phyloP scores from a whole-genome alignment of 2,113 vertebrate genomes.

The Probosciger aterrimus region DNA sequence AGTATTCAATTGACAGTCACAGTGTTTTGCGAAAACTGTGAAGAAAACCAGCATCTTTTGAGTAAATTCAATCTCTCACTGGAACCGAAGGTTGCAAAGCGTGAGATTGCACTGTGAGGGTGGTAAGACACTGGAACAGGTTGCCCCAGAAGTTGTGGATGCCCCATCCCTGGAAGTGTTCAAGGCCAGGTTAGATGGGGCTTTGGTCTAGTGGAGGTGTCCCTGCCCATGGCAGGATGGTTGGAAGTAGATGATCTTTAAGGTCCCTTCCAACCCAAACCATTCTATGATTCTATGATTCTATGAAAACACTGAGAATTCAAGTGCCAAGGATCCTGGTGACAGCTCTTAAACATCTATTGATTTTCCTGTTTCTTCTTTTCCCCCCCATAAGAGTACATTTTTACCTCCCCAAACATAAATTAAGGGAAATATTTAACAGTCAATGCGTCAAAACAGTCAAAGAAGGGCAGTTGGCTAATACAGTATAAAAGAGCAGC shows the following conservation, averaged over 20 bases:
- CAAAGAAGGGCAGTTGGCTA: conserved; percentile 76
- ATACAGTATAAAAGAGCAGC: conserved; percentile 73
- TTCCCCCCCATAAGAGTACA: conserved; percentile 58
- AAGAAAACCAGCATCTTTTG: conserved; percentile 60
- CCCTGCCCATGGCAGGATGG: not conserved
- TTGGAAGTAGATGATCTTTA: not conserved
- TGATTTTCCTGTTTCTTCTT: conserved; percentile 61
- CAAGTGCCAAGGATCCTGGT: conserved; percentile 75
- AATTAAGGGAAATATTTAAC: conserved; percentile 77
- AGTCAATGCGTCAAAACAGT: conserved; percentile 82
- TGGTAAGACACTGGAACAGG: not conserved
- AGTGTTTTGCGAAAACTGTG: conserved; percentile 69
- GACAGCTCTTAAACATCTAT: conserved; percentile 68
- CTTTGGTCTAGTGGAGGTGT: not conserved
- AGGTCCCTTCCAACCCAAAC: not conserved
- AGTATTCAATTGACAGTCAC: conserved; percentile 68
- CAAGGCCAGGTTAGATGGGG: not conserved
- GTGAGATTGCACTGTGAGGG: not conserved
- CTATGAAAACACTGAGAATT: conserved; percentile 54
- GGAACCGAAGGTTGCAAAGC: conserved; percentile 67
- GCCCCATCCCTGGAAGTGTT: not conserved
- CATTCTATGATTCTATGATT: not conserved
- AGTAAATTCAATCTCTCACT: conserved; percentile 66
- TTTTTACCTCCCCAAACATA: conserved; percentile 73
- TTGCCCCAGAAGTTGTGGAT: not conserved